A percentile compares a stretch with the other conserved stretches of the same genome.
Conservation (phyloP, 2,113 vertebrate species). For the Leptobrachium ailaonicum region DNA sequence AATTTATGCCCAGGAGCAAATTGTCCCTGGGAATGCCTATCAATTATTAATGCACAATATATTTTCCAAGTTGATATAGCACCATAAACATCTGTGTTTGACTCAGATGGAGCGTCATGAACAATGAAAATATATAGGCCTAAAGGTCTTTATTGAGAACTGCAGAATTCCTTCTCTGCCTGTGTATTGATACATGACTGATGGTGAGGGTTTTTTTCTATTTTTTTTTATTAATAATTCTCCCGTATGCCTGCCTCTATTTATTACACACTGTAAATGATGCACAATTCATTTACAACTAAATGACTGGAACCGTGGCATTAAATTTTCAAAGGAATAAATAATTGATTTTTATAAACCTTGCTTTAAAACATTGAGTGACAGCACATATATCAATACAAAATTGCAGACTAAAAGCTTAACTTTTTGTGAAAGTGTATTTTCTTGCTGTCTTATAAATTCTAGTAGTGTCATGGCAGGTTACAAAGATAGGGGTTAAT, state of each 20-base stretch:
- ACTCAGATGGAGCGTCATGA: neutral
- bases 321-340: slow-evolving; percentile 11
- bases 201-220: neutral
- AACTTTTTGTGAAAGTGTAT: neutral
- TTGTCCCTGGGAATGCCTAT: neutral
- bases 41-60: neutral
- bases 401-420: neutral
- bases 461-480: too few relatives aligned
- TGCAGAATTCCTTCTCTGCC: neutral
- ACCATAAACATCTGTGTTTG: slow-evolving; percentile 1
- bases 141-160: neutral
- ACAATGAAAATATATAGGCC: neutral
- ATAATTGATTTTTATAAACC: slow-evolving; percentile 16
- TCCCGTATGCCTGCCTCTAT: neutral
- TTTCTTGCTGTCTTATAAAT: neutral
- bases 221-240: neutral
- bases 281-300: slow-evolving; percentile 15
- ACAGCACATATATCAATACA: neutral
- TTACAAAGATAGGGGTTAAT: too few relatives aligned
- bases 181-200: neutral
- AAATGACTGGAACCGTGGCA: neutral
- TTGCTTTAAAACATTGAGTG: slow-evolving; percentile 26
- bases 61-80: neutral
- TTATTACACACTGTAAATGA: neutral
- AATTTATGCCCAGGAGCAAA: neutral